Evolutionary conservation across 2,113 vertebrate species (phyloP), one percentile per base, ranked within the genome.

Genomic region (Cryptomyrus ogoouensis): DNA sequence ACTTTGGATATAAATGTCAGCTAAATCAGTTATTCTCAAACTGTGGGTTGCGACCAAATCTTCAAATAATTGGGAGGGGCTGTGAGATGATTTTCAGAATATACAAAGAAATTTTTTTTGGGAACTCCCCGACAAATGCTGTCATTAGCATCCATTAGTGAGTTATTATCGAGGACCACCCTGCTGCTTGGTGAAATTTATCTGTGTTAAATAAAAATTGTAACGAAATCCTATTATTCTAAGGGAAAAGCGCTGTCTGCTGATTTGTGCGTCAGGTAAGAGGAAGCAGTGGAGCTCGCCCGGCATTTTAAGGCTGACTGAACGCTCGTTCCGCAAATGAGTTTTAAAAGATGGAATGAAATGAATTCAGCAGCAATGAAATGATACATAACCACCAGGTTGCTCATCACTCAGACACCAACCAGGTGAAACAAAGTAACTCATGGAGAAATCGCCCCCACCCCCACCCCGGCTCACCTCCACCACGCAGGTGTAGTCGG

Each of bases 401-500:
- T 15, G 13, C 70, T 77, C 70, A 13, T 77, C 31, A 31, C 12
- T 35, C 66, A 77, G 35, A 35, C 31, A 77, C 13, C 70, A 77
- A 77, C 10, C 62, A 70, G 35, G 66, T n/a, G 66, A 31, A 31
- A 70, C 66, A 31, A 12, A 27, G 27, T 12, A 35, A 74, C 27
- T 62, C 21, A 62, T 62, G 56, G 56, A 62, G 56, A 62, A 74
- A 35, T 15, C 3, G 27, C 2, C 24, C 66, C n/a, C 27, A 47
- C 66, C n/a, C 70, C 27, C 35, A 10, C 12, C 12, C 13, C 0
- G 15, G 35, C 92, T 94, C 92, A 99, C 98, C 96, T 99, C 98
- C 85, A 99, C 94, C 2, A 97, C 97, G 91, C 97, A 99, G 4
- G 95, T 92, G 83, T 98, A 99, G 66, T 97, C 95, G 0, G 98